Evolutionary conservation across 2,113 vertebrate species (phyloP).

Genomic region (Arvicanthis niloticus): DNA sequence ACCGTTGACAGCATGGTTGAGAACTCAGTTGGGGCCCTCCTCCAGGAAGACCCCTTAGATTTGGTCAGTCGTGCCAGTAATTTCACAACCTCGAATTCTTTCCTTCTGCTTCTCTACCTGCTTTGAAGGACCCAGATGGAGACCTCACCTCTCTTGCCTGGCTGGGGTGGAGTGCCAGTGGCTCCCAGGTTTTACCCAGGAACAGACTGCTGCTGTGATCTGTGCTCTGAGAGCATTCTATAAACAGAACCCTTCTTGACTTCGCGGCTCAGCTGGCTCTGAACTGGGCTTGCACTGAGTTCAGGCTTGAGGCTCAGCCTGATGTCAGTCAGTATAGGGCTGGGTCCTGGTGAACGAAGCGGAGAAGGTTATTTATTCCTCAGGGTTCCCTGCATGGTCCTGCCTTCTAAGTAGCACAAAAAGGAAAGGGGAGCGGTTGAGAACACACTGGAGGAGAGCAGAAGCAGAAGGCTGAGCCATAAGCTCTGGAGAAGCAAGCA

Average conservation of each 20-base stretch:
- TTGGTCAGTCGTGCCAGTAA: not conserved
- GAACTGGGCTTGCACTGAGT: not conserved
- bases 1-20: not conserved
- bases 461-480: not conserved
- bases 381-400: conserved; percentile 5
- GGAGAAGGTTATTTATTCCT: not conserved
- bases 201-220: conserved; percentile 46
- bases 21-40: conserved; percentile 15
- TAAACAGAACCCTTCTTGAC: not conserved
- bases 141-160: not conserved
- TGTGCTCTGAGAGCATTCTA: not conserved
- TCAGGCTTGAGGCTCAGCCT: not conserved
- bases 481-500: not conserved
- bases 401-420: not conserved
- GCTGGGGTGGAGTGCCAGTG: not conserved
- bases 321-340: not conserved
- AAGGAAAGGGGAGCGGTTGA: not conserved
- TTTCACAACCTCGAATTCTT: not conserved
- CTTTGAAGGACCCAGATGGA: not conserved
- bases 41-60: conserved; percentile 54
- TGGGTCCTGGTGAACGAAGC: not conserved
- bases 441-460: not conserved
- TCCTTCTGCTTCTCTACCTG: not conserved
- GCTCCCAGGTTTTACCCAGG: not conserved
- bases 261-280: conserved; percentile 8